Percentiles rank a stretch among this genome's conserved stretches.
phyloP scores from a whole-genome alignment of 1,140 invertebrate species.

The Panagrolaimus sp. region DNA sequence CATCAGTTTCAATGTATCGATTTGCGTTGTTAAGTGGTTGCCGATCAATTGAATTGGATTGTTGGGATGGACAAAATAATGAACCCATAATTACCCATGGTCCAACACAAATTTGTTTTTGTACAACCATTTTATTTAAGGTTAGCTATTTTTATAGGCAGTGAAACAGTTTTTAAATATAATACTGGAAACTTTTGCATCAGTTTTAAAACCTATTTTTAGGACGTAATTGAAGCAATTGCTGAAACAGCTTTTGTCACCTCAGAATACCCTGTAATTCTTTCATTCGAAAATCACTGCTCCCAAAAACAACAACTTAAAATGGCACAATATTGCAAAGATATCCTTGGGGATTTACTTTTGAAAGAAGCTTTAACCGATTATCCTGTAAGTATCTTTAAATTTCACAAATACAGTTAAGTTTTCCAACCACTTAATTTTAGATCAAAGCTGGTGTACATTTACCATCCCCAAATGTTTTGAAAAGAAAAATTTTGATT shows the following conservation, averaged over 20 bases:
- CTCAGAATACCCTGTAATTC: constrained; percentile 79
- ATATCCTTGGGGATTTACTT: constrained; percentile 74
- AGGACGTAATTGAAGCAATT: constrained; percentile 89
- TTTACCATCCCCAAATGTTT: constrained; percentile 44
- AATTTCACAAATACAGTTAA: too few species aligned
- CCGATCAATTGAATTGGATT: constrained; percentile 66
- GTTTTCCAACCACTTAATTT: too few species aligned
- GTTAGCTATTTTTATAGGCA: constrained; percentile 14
- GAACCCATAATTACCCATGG: constrained; percentile 55
- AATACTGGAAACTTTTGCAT: constrained; percentile 11
- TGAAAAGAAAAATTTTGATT: constrained; percentile 44
- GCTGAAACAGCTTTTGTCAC: constrained; percentile 70
- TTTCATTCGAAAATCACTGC: constrained; percentile 98
- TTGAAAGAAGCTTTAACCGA: constrained; percentile 40
- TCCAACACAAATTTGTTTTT: constrained; percentile 44
- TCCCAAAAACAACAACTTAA: constrained; percentile 85
- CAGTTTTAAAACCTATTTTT: constrained; percentile 1
- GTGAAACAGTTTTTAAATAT: constrained; percentile 8
- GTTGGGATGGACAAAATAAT: constrained; percentile 93
- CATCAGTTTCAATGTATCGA: constrained; percentile 41
- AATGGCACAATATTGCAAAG: constrained; percentile 82
- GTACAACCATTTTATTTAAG: constrained; percentile 47
- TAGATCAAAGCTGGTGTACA: constrained; percentile 50
- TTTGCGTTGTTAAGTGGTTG: constrained; percentile 61
- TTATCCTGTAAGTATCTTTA: constrained; percentile 42